Evolutionary conservation across 2,113 vertebrate genomes (phyloP), one percentile per base, ranked within the genome.

Genomic region (Sinocyclocheilus rhinocerous): DNA sequence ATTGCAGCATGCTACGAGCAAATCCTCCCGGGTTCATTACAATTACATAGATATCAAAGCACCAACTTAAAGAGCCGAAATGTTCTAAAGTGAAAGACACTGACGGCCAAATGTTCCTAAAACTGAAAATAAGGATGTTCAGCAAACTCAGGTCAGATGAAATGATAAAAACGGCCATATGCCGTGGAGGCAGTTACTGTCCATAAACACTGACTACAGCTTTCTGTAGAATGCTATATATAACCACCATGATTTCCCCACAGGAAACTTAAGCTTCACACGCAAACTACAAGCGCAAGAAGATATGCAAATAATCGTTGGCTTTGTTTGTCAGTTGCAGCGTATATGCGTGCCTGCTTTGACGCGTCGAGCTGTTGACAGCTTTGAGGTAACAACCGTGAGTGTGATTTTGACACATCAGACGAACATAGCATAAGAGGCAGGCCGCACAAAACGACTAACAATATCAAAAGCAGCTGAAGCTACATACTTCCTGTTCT

Each of bases 301-400:
- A 39, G 0, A 79, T 75, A 69, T 48, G 79, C 79, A 81, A 48
- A 81, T 65, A 65, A 48, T 65, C 59, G 15, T 81, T 48, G 78
- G 78, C 59, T 65, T 81, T 63, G 57, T 81, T 42, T 65, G 59
- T 81, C 36, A 1, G 63, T 63, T 26, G 6, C 18, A 24, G 10
- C 26, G 24, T 72, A 83, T 42, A 36, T 80, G 36, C 48, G 55
- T 75, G 83, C 26, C 70, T 42, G 39, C 57, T 55, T 42, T 52
- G n/a, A 65, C 81, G 52, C 8, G 12, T 63, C 10, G 50, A 61
- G 80, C 59, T n/a, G 39, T 89, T 82, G 82, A 87, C 88, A 85
- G 84, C 73, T 89, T 87, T 72, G 88, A 87, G 73, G 80, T 80
- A 76, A 87, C 77, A 73, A 89, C 76, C 63, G 24, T 29, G 69